These are phyloP conservation scores for Caenorhabditis wallacei DNA, from an alignment of 2,888 invertebrate genomes.

Conservation along the genomic window DNA sequence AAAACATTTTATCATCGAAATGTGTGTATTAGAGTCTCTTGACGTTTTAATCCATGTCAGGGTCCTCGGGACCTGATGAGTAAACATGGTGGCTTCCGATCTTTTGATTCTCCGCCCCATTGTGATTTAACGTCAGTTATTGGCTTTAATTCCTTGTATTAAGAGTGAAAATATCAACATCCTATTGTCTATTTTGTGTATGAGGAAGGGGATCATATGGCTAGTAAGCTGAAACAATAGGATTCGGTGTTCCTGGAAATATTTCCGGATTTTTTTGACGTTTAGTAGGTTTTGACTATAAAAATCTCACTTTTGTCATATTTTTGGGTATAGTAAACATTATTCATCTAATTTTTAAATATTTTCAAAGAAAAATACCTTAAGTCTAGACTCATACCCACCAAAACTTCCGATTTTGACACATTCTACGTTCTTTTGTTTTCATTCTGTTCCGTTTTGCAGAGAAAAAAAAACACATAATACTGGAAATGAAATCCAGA, in stretches of 20 bases:
- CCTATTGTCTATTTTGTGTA: neutral
- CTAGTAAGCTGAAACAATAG: neutral
- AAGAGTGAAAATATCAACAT: neutral
- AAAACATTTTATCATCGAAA: constrained; percentile 10
- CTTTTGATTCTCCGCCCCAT: constrained; percentile 15
- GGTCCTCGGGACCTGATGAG: constrained; percentile 9
- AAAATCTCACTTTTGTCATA: too few species aligned
- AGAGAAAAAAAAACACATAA: constrained; percentile 13
- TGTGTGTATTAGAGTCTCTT: constrained; percentile 6
- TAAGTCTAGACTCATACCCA: too few species aligned
- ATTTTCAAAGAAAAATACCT: too few species aligned
- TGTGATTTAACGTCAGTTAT: constrained; percentile 18
- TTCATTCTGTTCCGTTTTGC: neutral
- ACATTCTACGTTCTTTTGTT: constrained; percentile 4
- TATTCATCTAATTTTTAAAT: too few species aligned
- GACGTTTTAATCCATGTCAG: constrained; percentile 38
- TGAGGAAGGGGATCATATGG: too few species aligned
- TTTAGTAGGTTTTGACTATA: too few species aligned
- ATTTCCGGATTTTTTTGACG: too few species aligned
- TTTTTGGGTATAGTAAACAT: too few species aligned
- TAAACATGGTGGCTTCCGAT: constrained; percentile 7
- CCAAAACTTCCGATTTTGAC: neutral
- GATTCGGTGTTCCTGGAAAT: neutral
- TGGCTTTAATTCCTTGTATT: neutral
- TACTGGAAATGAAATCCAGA: constrained; percentile 37